phyloP scores from a whole-genome alignment of 2,797 vertebrate species.

The Lacerta viridis region DNA sequence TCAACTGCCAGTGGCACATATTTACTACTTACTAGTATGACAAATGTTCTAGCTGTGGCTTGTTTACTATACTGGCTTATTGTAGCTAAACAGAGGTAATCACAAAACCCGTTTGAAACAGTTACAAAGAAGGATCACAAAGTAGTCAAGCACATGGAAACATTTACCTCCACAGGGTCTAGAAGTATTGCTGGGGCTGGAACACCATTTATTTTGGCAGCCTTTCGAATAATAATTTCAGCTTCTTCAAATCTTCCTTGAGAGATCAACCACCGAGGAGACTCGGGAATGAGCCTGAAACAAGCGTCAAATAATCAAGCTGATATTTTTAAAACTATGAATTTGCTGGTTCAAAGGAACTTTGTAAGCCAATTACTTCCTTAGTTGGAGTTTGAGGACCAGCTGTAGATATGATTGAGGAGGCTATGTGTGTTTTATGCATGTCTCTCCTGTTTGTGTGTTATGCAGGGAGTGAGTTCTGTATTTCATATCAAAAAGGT shows the following conservation, averaged over 20 bases:
- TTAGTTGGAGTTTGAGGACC: constrained; percentile 1
- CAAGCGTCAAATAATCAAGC: constrained; percentile 53
- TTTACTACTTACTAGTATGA: constrained; percentile 31
- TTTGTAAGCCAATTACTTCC: neutral
- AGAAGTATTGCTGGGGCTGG: constrained; percentile 83
- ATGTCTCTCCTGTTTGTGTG: neutral
- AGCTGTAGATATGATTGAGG: neutral
- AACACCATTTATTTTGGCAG: constrained; percentile 87
- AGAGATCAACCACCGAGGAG: constrained; percentile 93
- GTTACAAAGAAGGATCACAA: fast-evolving
- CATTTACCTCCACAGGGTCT: constrained; percentile 80
- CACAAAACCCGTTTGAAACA: constrained; percentile 1
- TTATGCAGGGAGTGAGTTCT: neutral
- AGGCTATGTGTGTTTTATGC: neutral
- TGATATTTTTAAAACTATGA: constrained; percentile 15
- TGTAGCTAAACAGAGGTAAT: neutral
- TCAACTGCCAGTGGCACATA: neutral
- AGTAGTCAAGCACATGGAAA: neutral
- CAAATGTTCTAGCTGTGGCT: neutral
- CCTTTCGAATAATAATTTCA: constrained; percentile 86
- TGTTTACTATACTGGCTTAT: constrained; percentile 24
- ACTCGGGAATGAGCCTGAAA: constrained; percentile 93
- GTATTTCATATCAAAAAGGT: neutral
- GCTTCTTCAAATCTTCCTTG: constrained; percentile 89
- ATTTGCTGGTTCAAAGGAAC: neutral